Evolutionary conservation across 2,888 invertebrate species (phyloP).

Genomic region (Charanyca ferruginea): DNA sequence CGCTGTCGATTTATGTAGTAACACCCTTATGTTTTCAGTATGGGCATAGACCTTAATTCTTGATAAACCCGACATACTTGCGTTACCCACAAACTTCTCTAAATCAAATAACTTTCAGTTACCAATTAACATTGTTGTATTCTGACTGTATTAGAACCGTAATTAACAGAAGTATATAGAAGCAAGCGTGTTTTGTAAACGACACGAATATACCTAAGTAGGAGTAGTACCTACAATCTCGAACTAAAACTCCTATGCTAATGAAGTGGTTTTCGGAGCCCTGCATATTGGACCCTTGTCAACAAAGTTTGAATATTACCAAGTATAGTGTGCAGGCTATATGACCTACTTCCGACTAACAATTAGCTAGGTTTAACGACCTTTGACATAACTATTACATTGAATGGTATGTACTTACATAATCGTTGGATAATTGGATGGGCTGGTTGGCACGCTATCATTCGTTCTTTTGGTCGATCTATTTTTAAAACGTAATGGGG

Average conservation of each 20-base stretch:
- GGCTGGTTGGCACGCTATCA: constrained; percentile 56
- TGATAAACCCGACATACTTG: not conserved
- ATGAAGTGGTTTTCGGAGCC: constrained; percentile 69
- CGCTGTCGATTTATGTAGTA: too few species aligned
- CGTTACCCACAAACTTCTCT: constrained; percentile 7
- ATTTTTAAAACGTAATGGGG: constrained; percentile 41
- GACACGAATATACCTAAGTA: constrained; percentile 38
- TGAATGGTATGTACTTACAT: constrained; percentile 57
- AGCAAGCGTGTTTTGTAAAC: constrained; percentile 47
- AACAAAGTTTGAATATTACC: constrained; percentile 74
- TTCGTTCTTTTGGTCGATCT: constrained; percentile 40
- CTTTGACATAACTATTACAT: constrained; percentile 61
- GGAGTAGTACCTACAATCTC: constrained; percentile 44
- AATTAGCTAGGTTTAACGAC: constrained; percentile 66
- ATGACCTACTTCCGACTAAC: constrained; percentile 70
- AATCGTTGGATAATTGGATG: constrained; percentile 63
- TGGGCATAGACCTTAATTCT: not conserved
- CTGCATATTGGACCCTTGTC: constrained; percentile 73
- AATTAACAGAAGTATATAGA: constrained; percentile 55
- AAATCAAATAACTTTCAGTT: constrained; percentile 39
- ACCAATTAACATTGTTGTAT: constrained; percentile 46
- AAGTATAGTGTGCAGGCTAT: constrained; percentile 66
- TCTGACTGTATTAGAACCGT: constrained; percentile 33
- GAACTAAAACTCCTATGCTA: constrained; percentile 64
- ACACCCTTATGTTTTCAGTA: too few species aligned